Percentiles rank a stretch among this genome's conserved stretches.
Conservation (phyloP, 1,140 invertebrate genomes). For the Gonioctena quinquepunctata region DNA sequence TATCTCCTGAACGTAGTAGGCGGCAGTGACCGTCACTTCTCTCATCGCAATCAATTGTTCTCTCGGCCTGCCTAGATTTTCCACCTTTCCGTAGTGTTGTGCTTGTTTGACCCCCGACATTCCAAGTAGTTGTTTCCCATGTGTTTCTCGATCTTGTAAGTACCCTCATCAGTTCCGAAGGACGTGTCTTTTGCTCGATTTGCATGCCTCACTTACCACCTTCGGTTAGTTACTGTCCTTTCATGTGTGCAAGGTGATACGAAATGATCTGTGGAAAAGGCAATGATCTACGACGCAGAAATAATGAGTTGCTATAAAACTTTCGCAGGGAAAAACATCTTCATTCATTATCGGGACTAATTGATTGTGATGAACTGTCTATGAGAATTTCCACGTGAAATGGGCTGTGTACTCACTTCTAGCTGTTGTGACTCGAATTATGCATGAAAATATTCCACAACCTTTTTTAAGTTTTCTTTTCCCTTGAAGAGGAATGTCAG, state of each 20-base stretch:
- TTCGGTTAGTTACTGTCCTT: not conserved
- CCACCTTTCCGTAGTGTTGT: slow-evolving; percentile 9
- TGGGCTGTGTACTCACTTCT: no score
- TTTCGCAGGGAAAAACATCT: no score
- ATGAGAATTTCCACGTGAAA: no score
- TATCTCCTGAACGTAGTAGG: slow-evolving; percentile 40
- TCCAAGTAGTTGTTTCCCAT: not conserved
- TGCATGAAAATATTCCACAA: no score
- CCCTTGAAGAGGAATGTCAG: no score
- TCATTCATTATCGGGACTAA: no score
- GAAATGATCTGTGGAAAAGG: no score
- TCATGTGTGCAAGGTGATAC: not conserved
- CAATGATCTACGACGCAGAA: no score
- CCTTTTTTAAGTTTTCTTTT: no score
- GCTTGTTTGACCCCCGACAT: not conserved
- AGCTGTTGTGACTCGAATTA: no score
- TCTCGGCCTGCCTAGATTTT: slow-evolving; percentile 16
- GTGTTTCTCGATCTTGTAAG: not conserved
- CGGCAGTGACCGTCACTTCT: slow-evolving; percentile 28
- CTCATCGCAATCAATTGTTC: not conserved
- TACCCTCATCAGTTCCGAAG: not conserved
- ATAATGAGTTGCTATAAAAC: no score
- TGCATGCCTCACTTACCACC: not conserved
- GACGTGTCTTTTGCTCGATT: not conserved
- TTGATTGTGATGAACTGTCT: no score